A percentile compares a stretch with the other conserved stretches of the same genome.
Evolutionary conservation across 2,888 invertebrate genomes (phyloP).

Genomic region (Gymnoscelis rufifasciata): DNA sequence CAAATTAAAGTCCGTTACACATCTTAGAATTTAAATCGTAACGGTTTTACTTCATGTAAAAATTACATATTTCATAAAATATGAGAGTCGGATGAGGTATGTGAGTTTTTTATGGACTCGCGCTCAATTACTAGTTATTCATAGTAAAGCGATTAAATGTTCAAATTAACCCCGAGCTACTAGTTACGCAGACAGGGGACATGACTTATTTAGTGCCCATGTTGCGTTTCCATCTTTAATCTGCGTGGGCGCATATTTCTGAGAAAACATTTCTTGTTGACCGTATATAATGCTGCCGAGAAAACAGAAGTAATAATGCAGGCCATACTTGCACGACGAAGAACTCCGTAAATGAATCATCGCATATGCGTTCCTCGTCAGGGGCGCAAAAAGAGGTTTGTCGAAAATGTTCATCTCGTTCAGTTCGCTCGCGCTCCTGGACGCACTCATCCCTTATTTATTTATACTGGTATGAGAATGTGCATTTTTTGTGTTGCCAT

Average conservation of each 20-base stretch:
- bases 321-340: slow-evolving; percentile 70
- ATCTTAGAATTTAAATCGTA: slow-evolving; percentile 15
- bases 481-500: slow-evolving; percentile 61
- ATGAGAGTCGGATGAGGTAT: neutral
- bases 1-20: slow-evolving; percentile 12
- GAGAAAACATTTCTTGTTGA: slow-evolving; percentile 74
- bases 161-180: slow-evolving; percentile 51
- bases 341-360: slow-evolving; percentile 77
- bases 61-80: neutral
- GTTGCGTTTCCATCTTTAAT: slow-evolving; percentile 75
- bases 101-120: neutral
- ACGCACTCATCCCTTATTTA: slow-evolving; percentile 76
- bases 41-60: slow-evolving; percentile 7
- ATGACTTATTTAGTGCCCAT: slow-evolving; percentile 74
- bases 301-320: slow-evolving; percentile 76
- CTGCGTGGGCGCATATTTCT: slow-evolving; percentile 76
- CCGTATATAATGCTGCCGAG: slow-evolving; percentile 71
- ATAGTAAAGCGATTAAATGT: slow-evolving; percentile 40
- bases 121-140: neutral
- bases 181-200: slow-evolving; percentile 64
- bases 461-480: slow-evolving; percentile 76
- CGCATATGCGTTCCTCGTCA: slow-evolving; percentile 75
- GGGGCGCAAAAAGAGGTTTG: slow-evolving; percentile 72
- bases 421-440: slow-evolving; percentile 53
- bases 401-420: slow-evolving; percentile 70